Base-by-base conservation (phyloP, 2,888 invertebrate genomes). In the Troides oblongomaculatus region DNA sequence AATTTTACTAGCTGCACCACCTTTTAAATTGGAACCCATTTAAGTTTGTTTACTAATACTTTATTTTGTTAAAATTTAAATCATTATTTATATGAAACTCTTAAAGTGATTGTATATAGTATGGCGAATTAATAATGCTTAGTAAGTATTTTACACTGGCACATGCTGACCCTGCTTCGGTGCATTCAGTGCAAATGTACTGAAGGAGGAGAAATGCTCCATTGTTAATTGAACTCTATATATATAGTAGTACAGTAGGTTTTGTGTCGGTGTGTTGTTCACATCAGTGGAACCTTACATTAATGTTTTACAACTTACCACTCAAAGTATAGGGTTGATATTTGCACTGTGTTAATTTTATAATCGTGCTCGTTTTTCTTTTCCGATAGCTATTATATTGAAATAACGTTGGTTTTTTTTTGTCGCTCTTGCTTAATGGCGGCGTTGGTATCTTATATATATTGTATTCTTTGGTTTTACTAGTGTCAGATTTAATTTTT, bases 161-260 rank as follows among this genome's bases (percentile, higher is more conserved):
- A 53, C 53, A 58, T 12, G 59, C 21, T 64, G 63, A 68, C 63
- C 68, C 63, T 18, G 50, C 25, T 66, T 66, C 39, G 60, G 74
- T 74, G 71, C 74, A 71, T 68, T 74, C 66, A 39, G 74, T 74
- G 69, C 74, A 68, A n/a, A 62, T 50, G 72, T 46, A 72, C 74
- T 69, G 50, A 30, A 30, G 21, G 36, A 56, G 6, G 53, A 23
- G 53, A 21, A 56, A 14, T 60, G 10, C 14, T 12, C 12, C 56
- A 43, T 21, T 66, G 10, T 10, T 60, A 63, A 63, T 7, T 60
- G 30, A 66, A 63, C 70, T 53, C 60, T 70, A 66, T 60, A 1
- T 18, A n/a, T 66, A n/a, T 6, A 0, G 0, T 0, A 10, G 8
- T 30, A 43, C 6, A 70, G 63, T 6, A 56, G 39, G 21, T 59